A percentile compares a stretch with the other conserved stretches of the same genome.
phyloP scores from a whole-genome alignment of 2,113 vertebrate genomes.

The Benitochromis conjunctus region DNA sequence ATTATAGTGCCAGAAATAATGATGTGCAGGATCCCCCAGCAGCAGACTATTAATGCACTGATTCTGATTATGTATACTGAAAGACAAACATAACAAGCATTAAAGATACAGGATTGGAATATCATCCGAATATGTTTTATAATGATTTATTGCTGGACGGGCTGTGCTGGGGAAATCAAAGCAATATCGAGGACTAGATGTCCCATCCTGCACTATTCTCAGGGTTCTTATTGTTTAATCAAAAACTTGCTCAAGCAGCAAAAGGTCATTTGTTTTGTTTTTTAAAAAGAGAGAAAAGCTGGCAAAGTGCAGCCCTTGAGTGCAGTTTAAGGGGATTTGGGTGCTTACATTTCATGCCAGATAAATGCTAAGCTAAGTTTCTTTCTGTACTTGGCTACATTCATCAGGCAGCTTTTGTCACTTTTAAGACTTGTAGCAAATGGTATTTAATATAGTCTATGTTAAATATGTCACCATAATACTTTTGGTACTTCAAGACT shows the following conservation, averaged over 20 bases:
- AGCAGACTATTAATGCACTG: neutral
- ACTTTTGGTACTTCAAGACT: neutral
- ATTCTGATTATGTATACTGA: neutral
- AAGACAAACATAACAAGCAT: neutral
- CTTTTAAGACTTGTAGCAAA: neutral
- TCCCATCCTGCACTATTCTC: neutral
- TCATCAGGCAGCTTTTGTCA: neutral
- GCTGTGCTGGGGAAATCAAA: neutral
- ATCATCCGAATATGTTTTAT: neutral
- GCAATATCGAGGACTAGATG: neutral
- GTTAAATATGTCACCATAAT: neutral
- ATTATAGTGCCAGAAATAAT: conserved; percentile 42
- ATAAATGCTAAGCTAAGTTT: neutral
- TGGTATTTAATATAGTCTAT: neutral
- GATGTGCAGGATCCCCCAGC: conserved; percentile 26
- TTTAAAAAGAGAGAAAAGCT: neutral
- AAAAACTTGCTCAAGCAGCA: neutral
- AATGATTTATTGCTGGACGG: neutral
- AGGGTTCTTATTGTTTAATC: neutral
- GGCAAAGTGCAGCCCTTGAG: neutral
- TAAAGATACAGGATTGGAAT: conserved; percentile 9
- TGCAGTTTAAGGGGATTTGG: neutral
- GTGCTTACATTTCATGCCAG: neutral
- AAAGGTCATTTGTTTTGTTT: neutral
- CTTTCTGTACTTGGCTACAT: neutral